A percentile compares a stretch with the other conserved stretches of the same genome.
phyloP scores from a whole-genome alignment of 2,888 invertebrate species.

The Tenthredo amoena region DNA sequence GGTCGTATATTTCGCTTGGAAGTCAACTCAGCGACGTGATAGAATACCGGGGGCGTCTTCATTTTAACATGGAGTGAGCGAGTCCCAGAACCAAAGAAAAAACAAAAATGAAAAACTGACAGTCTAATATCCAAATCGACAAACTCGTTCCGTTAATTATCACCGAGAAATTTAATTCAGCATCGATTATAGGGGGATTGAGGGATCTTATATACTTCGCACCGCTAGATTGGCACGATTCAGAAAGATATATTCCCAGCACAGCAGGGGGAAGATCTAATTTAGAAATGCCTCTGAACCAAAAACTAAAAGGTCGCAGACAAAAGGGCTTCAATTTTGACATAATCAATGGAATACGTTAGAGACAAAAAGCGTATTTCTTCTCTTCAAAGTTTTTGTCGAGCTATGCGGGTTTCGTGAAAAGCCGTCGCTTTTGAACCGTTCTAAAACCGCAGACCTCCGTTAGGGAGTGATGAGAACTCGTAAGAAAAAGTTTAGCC shows the following conservation, averaged over 20 bases:
- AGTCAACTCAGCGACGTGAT: conserved; percentile 46
- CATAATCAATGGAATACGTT: conserved; percentile 44
- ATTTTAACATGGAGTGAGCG: conserved; percentile 31
- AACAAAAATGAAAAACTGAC: not conserved
- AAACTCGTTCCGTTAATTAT: conserved; percentile 51
- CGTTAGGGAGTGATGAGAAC: conserved; percentile 24
- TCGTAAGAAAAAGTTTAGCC: conserved; percentile 1
- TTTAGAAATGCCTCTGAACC: conserved; percentile 20
- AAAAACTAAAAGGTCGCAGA: conserved; percentile 25
- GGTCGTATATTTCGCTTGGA: conserved; percentile 62
- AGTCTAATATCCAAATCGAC: conserved; percentile 52
- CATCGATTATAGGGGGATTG: not conserved
- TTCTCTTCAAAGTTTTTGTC: conserved; percentile 5
- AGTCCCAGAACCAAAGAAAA: not conserved
- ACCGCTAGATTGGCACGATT: not conserved
- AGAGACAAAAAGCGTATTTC: not conserved
- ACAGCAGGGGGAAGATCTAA: not conserved
- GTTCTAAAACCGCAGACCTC: conserved; percentile 34
- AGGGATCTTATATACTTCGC: not conserved
- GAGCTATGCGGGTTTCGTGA: conserved; percentile 26
- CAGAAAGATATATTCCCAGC: not conserved
- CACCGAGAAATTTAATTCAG: not conserved
- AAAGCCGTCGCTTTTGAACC: conserved; percentile 45
- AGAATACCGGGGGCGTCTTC: conserved; percentile 49
- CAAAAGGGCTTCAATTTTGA: conserved; percentile 19